Conservation (phyloP, 1,140 invertebrate species). For the Whitmania pigra region DNA sequence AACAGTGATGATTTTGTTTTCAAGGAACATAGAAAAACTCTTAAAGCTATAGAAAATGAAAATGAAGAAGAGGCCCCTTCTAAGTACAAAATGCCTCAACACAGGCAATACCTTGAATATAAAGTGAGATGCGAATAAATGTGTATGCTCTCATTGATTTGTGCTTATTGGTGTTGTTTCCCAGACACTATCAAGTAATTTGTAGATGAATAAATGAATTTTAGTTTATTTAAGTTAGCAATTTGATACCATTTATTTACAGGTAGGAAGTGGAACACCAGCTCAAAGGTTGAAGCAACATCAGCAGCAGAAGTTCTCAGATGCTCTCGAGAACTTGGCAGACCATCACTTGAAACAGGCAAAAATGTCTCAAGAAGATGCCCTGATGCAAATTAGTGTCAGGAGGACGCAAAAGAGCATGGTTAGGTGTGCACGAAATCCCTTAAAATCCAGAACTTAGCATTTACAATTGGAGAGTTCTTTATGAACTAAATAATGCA, state of each 20-base stretch:
- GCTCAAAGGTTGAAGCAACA: not conserved
- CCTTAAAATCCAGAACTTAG: not conserved
- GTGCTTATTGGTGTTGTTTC: too few species aligned
- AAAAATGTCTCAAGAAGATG: not conserved
- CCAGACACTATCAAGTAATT: too few species aligned
- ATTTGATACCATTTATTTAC: not conserved
- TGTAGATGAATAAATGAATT: too few species aligned
- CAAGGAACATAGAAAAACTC: constrained; percentile 33
- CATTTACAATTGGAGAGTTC: not conserved
- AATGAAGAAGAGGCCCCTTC: constrained; percentile 46
- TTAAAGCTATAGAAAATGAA: constrained; percentile 39
- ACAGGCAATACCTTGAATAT: constrained; percentile 67
- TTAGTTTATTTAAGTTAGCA: too few species aligned
- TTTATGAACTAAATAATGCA: not conserved
- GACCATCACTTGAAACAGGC: not conserved
- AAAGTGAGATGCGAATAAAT: constrained; percentile 41
- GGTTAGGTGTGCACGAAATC: constrained; percentile 5
- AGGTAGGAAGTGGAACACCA: not conserved
- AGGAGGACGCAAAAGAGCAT: constrained; percentile 20
- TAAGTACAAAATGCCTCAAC: constrained; percentile 70
- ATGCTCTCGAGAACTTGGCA: not conserved
- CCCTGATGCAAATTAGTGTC: not conserved
- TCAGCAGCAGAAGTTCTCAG: not conserved
- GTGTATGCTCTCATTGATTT: not conserved
- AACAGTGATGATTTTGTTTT: too few species aligned